Base-by-base conservation (phyloP, 2,888 invertebrate genomes). In the Synergus itoensis region DNA sequence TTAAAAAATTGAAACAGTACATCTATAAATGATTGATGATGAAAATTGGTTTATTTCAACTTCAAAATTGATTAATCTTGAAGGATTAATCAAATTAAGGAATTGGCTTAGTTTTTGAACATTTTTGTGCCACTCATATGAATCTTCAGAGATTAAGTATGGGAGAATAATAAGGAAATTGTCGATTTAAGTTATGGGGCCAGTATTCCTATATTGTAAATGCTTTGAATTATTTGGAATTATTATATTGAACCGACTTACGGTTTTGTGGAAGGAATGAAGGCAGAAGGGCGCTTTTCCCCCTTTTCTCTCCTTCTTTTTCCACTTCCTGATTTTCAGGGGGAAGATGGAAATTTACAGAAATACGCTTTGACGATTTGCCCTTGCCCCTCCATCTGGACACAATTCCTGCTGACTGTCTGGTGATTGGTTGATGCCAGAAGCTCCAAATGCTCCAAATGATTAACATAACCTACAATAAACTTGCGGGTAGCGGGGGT, bases 321-420 rank as follows among this genome's bases (percentile, higher is more conserved):
- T 73, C n/a, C 73, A 48, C 73, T 48, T 73, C 28, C 73, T 21
- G n/a, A 12, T 28, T 73, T 18, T 73, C 16, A n/a, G 36, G 53
- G 53, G 53, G 36, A 73, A 53, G 73, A 53, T 73, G 73, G 73
- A 73, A 73, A 73, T 73, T 73, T 73, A 53, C 73, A 28, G 48
- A 48, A 53, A 53, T n/a, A 36, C 73, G 36, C 53, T 5, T 36
- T 53, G 53, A 53, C 36, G 48, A 73, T 53, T 73, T 73, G 53
- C 73, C 73, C 73, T 73, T 53, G 36, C 73, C 73, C 73, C 73
- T 73, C 73, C 73, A 73, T n/a, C 53, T 53, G 60, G 21, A 5
- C 18, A 12, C 4, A 12, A 60, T 21, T 18, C 60, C 21, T 28
- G 60, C 60, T 18, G 48, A 53, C 36, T 40, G 53, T 11, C 8